phyloP scores from a whole-genome alignment of 2,113 vertebrate genomes.

The Meriones unguiculatus region DNA sequence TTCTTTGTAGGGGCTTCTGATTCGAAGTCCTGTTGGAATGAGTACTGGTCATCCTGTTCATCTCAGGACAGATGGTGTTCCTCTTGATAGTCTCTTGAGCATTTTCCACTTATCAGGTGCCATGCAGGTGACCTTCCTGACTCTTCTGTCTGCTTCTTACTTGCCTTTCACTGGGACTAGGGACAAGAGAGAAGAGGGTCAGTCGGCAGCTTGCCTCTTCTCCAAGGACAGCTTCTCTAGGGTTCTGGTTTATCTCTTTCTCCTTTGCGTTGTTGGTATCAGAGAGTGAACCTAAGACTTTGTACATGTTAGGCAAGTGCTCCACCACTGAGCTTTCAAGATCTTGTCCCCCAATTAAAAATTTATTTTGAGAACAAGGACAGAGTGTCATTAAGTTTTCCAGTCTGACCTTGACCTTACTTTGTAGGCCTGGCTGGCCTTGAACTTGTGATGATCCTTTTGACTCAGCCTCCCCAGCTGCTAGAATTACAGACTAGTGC shows the following conservation, averaged over 20 bases:
- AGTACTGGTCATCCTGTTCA: rapidly evolving
- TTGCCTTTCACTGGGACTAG: neutral
- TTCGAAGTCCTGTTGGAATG: neutral
- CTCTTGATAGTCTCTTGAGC: neutral
- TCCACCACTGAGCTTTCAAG: neutral
- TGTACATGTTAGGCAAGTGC: neutral
- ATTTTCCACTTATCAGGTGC: neutral
- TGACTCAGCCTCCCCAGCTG: too few species aligned
- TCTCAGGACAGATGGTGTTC: neutral
- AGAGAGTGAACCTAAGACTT: neutral
- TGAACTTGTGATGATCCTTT: neutral
- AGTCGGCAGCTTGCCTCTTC: neutral
- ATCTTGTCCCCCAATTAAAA: too few species aligned
- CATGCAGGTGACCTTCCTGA: neutral
- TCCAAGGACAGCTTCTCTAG: too few species aligned
- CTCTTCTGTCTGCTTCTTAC: neutral
- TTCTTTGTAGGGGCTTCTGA: neutral
- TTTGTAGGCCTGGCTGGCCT: neutral
- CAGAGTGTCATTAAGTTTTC: neutral
- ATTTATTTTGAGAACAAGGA: neutral
- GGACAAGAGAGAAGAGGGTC: neutral
- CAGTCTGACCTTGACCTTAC: neutral
- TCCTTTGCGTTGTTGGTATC: neutral
- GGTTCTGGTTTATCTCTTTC: too few species aligned
- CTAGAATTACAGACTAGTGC: neutral